Evolutionary conservation across 2,797 vertebrate genomes (phyloP).

Genomic region (Alexandromys oeconomus): DNA sequence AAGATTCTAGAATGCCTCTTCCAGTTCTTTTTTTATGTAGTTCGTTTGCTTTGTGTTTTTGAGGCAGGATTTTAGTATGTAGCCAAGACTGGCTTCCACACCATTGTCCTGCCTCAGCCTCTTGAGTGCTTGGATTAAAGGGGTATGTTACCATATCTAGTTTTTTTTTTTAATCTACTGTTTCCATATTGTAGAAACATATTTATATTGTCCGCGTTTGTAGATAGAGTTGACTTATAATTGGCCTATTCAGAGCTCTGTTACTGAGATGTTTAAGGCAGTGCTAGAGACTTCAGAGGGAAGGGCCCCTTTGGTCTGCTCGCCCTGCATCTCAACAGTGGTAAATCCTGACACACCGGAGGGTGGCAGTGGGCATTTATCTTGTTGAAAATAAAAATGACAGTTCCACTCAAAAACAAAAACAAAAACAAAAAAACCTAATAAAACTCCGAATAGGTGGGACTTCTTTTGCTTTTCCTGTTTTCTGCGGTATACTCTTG

Average conservation of each 20-base stretch:
- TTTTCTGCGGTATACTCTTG: slow-evolving; percentile 8
- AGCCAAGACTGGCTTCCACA: neutral
- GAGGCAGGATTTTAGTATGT: neutral
- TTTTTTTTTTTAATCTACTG: neutral
- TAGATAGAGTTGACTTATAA: slow-evolving; percentile 13
- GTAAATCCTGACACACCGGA: neutral
- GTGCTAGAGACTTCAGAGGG: neutral
- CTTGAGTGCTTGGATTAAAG: neutral
- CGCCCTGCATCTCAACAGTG: neutral
- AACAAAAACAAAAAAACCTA: neutral
- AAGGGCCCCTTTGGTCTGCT: neutral
- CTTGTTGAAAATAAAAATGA: neutral
- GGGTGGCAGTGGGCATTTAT: neutral
- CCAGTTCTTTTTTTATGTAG: neutral
- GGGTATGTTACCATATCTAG: neutral
- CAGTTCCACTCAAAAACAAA: neutral
- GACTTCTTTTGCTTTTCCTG: neutral
- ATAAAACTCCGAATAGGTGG: neutral
- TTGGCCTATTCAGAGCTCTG: neutral
- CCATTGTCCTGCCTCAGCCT: neutral
- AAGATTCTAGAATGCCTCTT: slow-evolving; percentile 2
- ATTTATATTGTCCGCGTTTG: neutral
- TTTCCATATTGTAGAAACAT: slow-evolving; percentile 5
- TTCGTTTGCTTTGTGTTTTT: neutral
- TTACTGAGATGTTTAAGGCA: neutral